Evolutionary conservation across 2,888 invertebrate genomes (phyloP).

Genomic region (Morpho helenor): DNA sequence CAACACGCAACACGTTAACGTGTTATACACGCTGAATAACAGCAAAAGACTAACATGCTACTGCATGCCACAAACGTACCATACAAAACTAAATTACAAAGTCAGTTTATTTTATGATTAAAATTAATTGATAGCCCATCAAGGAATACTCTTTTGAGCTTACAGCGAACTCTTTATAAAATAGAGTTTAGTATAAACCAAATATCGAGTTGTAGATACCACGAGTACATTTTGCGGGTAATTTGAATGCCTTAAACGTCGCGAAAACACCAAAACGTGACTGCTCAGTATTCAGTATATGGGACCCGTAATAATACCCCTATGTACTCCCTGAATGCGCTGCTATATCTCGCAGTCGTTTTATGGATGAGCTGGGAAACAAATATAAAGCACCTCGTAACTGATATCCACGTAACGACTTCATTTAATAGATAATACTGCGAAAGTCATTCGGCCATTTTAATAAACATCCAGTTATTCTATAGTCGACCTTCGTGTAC

Average conservation of each 20-base stretch:
- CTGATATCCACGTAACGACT: background rate
- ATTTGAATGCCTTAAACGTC: conserved; percentile 11
- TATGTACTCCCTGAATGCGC: conserved; percentile 40
- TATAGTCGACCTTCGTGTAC: too few species aligned
- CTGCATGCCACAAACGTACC: too few species aligned
- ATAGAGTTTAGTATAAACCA: too few species aligned
- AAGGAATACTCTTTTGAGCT: too few species aligned
- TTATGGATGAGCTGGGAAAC: conserved; percentile 47
- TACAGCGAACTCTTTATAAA: too few species aligned
- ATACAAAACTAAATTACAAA: too few species aligned
- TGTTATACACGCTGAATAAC: too few species aligned
- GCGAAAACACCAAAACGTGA: conserved; percentile 13
- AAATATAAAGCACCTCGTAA: conserved; percentile 46
- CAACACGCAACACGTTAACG: too few species aligned
- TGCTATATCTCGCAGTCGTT: conserved; percentile 62
- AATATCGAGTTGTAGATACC: background rate
- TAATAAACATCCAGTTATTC: too few species aligned
- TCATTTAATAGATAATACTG: background rate
- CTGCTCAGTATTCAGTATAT: conserved; percentile 46
- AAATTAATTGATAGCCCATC: too few species aligned
- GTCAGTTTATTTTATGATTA: too few species aligned
- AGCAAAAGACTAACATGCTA: too few species aligned
- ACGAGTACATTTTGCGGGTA: conserved; percentile 1
- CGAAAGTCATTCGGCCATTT: background rate
- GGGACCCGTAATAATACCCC: conserved; percentile 48